Evolutionary conservation across 2,797 vertebrate genomes (phyloP), one percentile per base, ranked within the genome.

Genomic region (Labeo calbasu): DNA sequence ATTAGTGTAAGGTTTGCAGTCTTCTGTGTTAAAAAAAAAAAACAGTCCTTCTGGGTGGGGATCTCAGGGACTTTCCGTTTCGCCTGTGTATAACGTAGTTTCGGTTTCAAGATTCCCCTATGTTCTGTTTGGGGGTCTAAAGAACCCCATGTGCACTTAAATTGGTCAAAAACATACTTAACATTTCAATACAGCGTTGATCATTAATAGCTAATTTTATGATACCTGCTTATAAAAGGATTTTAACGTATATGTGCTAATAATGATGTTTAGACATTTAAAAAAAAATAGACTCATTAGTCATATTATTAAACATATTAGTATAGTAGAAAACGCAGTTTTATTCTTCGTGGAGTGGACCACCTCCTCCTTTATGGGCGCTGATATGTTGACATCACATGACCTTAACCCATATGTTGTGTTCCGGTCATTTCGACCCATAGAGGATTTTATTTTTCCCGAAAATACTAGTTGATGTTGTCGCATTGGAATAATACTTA

Each of bases 41-140:
- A 50, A 19, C n/a, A 10, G 57, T 10, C 12, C 0, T 13, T 72
- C 3, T 10, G 28, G 36, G 6, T 25, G 43, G 14, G 71, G 57
- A 83, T 72, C n/a, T 88, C 48, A 2, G 93, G 93, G 80, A 91
- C 92, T 94, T 94, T 93, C 93, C 93, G 13, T n/a, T 36, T 17
- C 19, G 2, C 0, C 4, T 6, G 1, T 55, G 9, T 23, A 40
- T 2, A 12, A 9, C 4, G 7, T 4, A 0, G 13, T 82, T 73
- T 63, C 57, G 10, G 19, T 75, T 82, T 63, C 12, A n/a, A 53
- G 28, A 23, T 8, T 7, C 8, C 55, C 5, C 19, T 3, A 1
- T 73, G 2, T 12, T 63, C n/a, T 48, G 10, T 78, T 21, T 48
- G 23, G 23, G 5, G 23, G 40, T 77, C 55, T 61, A 12, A 11